phyloP scores from a whole-genome alignment of 2,888 invertebrate species.

The Schizotus pectinicornis region DNA sequence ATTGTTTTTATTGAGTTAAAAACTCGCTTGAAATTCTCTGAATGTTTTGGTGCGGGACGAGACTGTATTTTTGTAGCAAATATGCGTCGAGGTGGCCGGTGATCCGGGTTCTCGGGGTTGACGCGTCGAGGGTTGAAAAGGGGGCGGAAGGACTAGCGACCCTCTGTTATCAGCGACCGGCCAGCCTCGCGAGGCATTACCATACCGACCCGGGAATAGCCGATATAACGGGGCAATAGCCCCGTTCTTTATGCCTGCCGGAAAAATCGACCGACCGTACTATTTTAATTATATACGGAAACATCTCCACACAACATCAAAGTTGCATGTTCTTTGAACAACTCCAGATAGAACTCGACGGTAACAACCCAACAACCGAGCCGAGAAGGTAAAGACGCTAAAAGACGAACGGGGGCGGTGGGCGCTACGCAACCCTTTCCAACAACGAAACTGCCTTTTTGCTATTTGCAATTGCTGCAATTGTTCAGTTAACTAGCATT shows the following conservation, averaged over 20 bases:
- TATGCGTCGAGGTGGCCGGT: constrained; percentile 43
- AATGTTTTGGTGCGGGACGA: too few relatives aligned
- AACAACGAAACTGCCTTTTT: too few relatives aligned
- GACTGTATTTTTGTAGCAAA: too few relatives aligned
- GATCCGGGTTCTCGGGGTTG: constrained; percentile 46
- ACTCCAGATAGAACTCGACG: too few relatives aligned
- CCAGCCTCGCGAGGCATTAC: constrained; percentile 59
- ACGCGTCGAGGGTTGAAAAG: constrained; percentile 29
- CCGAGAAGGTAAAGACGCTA: too few relatives aligned
- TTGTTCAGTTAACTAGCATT: too few relatives aligned
- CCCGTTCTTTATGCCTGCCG: constrained; percentile 41
- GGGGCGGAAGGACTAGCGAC: constrained; percentile 51
- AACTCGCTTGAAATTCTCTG: too few relatives aligned
- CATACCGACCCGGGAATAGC: constrained; percentile 58
- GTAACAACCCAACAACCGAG: too few relatives aligned
- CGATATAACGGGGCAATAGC: constrained; percentile 49
- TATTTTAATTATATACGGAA: constrained; percentile 40
- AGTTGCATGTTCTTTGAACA: neutral
- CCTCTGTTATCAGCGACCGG: constrained; percentile 60
- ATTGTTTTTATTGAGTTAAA: neutral
- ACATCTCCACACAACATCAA: constrained; percentile 2
- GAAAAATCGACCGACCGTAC: constrained; percentile 41
- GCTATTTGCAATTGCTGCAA: too few relatives aligned
- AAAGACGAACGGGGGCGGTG: too few relatives aligned
- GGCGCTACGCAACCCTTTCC: too few relatives aligned